A percentile compares a stretch with the other conserved stretches of the same genome.
These are phyloP conservation scores for Conchocele bisecta DNA, from an alignment of 2,888 invertebrate species.

Conservation along the genomic window DNA sequence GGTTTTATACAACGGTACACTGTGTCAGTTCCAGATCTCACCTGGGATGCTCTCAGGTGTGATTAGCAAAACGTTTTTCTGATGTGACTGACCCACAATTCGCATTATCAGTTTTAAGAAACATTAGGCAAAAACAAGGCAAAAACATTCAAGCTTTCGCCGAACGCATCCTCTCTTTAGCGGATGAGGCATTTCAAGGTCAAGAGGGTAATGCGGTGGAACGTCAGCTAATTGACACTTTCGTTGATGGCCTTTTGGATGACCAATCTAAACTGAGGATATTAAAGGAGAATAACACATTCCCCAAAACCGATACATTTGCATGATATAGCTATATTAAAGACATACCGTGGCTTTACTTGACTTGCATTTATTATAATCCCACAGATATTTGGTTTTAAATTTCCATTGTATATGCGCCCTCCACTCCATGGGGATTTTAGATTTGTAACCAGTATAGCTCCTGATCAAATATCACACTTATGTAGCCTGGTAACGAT, in stretches of 20 bases:
- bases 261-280: constrained; percentile 13
- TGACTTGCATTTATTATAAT: too few relatives aligned
- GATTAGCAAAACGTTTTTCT: neutral
- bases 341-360: too few relatives aligned
- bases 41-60: neutral
- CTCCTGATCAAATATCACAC: too few relatives aligned
- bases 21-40: neutral
- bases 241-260: constrained; percentile 11
- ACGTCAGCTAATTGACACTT: constrained; percentile 18
- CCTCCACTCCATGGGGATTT: too few relatives aligned
- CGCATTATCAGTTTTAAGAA: neutral
- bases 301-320: too few relatives aligned
- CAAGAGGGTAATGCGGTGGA: constrained; percentile 9
- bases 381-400: too few relatives aligned
- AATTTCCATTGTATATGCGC: too few relatives aligned
- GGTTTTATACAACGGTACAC: constrained; percentile 12
- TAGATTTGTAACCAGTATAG: too few relatives aligned
- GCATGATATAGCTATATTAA: too few relatives aligned
- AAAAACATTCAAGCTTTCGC: constrained; percentile 9
- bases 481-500: too few relatives aligned
- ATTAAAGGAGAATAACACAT: too few relatives aligned
- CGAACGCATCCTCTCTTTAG: constrained; percentile 15
- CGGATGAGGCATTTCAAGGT: constrained; percentile 13
- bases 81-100: constrained; percentile 9
- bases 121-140: neutral